Conservation (phyloP, 92 coral and sea anemone genomes). For the Paragorgia papillata region DNA sequence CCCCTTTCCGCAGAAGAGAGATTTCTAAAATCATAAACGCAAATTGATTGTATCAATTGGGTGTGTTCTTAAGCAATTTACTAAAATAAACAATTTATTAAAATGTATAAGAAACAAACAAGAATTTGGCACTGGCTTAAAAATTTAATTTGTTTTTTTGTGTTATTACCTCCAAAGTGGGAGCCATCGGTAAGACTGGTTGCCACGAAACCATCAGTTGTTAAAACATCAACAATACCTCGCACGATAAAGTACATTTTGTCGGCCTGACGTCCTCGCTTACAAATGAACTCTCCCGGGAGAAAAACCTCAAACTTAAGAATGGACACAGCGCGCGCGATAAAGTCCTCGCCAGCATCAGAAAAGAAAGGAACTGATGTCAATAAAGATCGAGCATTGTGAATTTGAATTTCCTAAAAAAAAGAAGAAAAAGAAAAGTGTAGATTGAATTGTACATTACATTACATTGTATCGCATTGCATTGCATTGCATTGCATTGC, state of each 20-base stretch:
- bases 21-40: constrained; percentile 62
- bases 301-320: constrained; percentile 88
- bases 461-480: not conserved
- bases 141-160: no score
- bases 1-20: constrained; percentile 81
- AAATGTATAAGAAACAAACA: no score
- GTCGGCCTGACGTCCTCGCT: constrained; percentile 84
- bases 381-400: constrained; percentile 80
- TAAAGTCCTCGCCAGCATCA: constrained; percentile 64
- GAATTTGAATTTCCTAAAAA: constrained; percentile 76
- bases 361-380: constrained; percentile 84
- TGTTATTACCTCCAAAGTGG: constrained; percentile 88
- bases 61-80: no score
- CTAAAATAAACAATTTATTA: no score
- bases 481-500: not conserved
- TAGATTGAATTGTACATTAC: not conserved
- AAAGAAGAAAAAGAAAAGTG: not conserved
- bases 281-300: constrained; percentile 88
- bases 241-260: constrained; percentile 95
- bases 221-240: constrained; percentile 93
- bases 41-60: not conserved
- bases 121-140: no score
- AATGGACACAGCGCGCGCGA: constrained; percentile 66
- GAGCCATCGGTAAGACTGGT: constrained; percentile 98
- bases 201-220: constrained; percentile 78